phyloP scores from a whole-genome alignment of 2,797 vertebrate genomes.

The Tragelaphus eurycerus region DNA sequence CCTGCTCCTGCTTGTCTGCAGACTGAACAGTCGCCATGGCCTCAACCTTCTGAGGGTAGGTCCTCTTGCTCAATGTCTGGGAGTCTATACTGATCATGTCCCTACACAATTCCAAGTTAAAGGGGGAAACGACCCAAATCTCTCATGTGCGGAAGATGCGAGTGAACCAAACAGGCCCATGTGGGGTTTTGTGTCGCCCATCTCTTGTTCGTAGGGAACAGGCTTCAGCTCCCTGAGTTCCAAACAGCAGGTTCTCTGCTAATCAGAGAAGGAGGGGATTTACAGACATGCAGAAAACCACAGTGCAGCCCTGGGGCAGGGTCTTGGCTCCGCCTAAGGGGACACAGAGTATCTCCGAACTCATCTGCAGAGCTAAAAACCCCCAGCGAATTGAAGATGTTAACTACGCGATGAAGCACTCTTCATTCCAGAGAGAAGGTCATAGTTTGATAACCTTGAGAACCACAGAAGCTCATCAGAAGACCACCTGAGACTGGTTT shows the following conservation, averaged over 20 bases:
- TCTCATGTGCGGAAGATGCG: fast-evolving
- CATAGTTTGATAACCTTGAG: neutral
- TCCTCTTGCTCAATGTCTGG: neutral
- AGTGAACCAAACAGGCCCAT: neutral
- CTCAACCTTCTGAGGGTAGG: neutral
- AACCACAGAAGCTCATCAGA: neutral
- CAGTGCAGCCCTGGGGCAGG: neutral
- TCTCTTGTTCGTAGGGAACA: neutral
- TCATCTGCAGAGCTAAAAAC: neutral
- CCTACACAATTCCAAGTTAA: neutral
- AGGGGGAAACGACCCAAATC: neutral
- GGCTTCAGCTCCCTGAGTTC: neutral
- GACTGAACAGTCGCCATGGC: neutral
- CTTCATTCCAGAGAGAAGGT: neutral
- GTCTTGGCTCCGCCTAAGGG: neutral
- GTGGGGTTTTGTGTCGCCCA: neutral
- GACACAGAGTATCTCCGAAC: neutral
- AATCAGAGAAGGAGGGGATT: neutral
- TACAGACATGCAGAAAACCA: neutral
- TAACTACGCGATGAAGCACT: neutral
- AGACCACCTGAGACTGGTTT: neutral
- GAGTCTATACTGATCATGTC: neutral
- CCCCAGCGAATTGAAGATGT: neutral
- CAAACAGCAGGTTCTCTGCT: neutral
- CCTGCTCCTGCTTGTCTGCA: fast-evolving